These are phyloP conservation scores for Phataginus tetradactyla DNA, from an alignment of 2,797 vertebrate species.

Conservation along the genomic window DNA sequence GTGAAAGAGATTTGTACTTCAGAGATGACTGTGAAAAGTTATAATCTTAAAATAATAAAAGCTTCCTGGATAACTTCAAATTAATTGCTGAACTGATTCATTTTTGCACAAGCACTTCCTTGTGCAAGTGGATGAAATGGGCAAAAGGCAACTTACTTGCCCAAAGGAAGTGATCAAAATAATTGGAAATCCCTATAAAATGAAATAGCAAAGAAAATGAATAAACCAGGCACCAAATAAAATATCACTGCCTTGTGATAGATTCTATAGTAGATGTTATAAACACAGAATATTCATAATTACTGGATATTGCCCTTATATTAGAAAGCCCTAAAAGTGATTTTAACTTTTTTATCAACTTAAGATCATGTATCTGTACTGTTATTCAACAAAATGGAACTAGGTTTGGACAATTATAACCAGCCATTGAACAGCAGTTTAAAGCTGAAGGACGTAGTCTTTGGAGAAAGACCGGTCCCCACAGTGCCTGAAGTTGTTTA, in stretches of 20 bases:
- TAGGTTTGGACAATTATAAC: background rate
- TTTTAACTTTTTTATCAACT: background rate
- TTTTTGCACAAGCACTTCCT: background rate
- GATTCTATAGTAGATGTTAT: background rate
- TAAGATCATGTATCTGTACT: background rate
- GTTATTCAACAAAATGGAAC: background rate
- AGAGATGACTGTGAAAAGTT: background rate
- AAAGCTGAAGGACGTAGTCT: background rate
- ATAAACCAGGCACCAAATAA: background rate
- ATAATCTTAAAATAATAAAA: background rate
- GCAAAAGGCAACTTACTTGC: background rate
- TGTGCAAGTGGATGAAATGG: background rate
- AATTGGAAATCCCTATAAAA: background rate
- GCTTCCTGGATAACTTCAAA: background rate
- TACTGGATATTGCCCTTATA: background rate
- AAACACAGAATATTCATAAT: background rate
- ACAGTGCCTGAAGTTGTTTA: rapidly evolving
- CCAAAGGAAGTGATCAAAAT: background rate
- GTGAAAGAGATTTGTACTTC: background rate
- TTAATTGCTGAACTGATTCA: background rate
- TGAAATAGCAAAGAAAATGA: background rate
- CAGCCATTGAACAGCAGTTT: background rate
- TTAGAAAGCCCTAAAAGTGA: background rate
- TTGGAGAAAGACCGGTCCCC: background rate
- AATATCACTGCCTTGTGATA: background rate